Conservation (phyloP, 2,797 vertebrate species). For the Pogoniulus pusillus region DNA sequence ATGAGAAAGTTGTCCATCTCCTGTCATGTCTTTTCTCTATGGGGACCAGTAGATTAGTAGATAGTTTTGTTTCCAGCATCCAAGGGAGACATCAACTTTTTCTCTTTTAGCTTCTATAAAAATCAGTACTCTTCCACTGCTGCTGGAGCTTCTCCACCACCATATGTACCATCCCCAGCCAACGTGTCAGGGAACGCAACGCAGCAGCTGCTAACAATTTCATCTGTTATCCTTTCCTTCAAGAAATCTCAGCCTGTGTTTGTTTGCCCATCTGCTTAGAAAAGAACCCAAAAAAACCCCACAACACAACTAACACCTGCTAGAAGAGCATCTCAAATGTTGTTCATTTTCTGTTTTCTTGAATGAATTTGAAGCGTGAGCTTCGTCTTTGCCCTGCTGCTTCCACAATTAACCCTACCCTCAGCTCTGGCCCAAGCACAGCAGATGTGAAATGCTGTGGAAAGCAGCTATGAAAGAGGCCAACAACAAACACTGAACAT, state of each 20-base stretch:
- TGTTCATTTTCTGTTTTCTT: not conserved
- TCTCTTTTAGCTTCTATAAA: not conserved
- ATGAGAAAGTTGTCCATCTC: not conserved
- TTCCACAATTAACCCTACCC: not conserved
- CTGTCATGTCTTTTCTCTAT: not conserved
- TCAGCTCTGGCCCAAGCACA: not conserved
- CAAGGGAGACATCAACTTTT: not conserved
- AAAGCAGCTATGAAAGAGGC: not conserved
- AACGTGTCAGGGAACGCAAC: not conserved
- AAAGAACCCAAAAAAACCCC: no score
- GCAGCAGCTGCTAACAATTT: constrained; percentile 24
- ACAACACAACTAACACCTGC: not conserved
- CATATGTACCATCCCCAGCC: not conserved
- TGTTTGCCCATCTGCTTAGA: constrained; percentile 6
- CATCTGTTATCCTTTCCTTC: not conserved
- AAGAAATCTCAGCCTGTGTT: not conserved
- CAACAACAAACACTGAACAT: rapidly evolving
- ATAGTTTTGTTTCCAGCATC: not conserved
- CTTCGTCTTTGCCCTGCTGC: not conserved
- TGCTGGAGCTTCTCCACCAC: not conserved
- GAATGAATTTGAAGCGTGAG: not conserved
- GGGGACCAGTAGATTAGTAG: not conserved
- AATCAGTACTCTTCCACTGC: not conserved
- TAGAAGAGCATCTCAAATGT: not conserved
- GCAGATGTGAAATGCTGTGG: not conserved